Base-by-base conservation (phyloP, 2,113 vertebrate species). In the Cinclus mexicanus region DNA sequence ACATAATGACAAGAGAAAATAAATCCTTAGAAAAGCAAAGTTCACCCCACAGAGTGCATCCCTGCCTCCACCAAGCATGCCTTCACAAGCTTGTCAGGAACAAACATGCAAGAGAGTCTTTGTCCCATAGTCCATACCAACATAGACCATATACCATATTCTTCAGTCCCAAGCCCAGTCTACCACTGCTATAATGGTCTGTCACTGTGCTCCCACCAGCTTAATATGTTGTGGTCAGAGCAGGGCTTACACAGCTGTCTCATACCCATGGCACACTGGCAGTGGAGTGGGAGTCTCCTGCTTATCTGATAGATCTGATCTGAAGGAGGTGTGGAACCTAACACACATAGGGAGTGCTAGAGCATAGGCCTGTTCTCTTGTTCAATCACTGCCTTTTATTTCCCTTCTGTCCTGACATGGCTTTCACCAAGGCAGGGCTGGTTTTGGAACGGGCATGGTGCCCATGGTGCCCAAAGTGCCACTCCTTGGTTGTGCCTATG, bases 271-370 rank as follows among this genome's bases (percentile, higher is more conserved):
- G 39, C 55, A 70, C 74, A 6, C 50, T 37, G 50, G 50, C 56
- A 63, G 81, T 67, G 18, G 41, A 50, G 28, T 2, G 1, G 14
- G 50, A 56, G 6, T 46, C 78, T 84, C 57, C 47, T 75, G 52
- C 56, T 71, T 53, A 7, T 64, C 70, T 68, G 67, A 46, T 35
- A 92, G 49, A 20, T 53, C 49, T 29, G 24, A 20, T 24, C 76
- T 63, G 57, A 53, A 88, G 41, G 21, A 71, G 53, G 6, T 9
- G 1, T 47, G 53, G 41, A 76, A n/a, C 19, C 2, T 49, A 19
- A 44, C 26, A 79, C 19, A 28, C 1, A 1, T 9, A 0, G 0
- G 17, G 31, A 23, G 61, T 72, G 63, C 21, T 37, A 17, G 35
- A 35, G 44, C 26, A 3, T 2, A 28, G 61, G 17, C 31, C 29